Base-by-base conservation (phyloP, 1,140 invertebrate genomes). In the Drosophila rhopaloa region DNA sequence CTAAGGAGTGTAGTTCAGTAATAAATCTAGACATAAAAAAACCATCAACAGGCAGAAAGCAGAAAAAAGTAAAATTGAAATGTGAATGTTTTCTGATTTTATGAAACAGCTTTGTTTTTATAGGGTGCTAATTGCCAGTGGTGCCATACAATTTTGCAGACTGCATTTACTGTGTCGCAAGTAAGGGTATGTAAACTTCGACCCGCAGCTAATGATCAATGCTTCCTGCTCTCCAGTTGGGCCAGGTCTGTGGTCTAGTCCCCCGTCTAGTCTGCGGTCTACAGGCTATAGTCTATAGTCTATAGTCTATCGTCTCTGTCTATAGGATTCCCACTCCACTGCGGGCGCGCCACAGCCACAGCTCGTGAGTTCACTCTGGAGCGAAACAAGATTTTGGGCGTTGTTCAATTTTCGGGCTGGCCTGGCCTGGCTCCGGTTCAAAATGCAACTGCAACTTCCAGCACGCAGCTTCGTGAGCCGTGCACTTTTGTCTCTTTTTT, bases 301-400 rank as follows among this genome's bases (percentile, higher is more conserved):
- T n/a, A 38, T 19, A 13, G 27, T 27, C 51, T 38, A 13, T 27
- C 27, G 14, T 14, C 59, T 32, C 35, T 16, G 47, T 10, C 57
- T 13, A 35, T 41, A 13, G 40, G 11, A 53, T 44, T 43, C 65
- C 60, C 65, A 68, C 61, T 71, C 68, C 61, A 53, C 50, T 38
- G 56, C 65, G 57, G 62, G 59, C 78, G 79, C 71, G 55, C 62
- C 72, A 40, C 35, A 71, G 81, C 65, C 62, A 47, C 37, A 78
- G 86, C 70, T 86, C 83, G 83, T 88, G 83, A 88, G 83, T 80
- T 89, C 80, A 83, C 67, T 89, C 65, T 77, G 50, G 51, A 74
- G 76, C 65, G 70, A 89, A 88, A 88, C 83, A 89, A 88, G 83
- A 88, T 88, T 88, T 88, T 88, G 83, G 83, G 83, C 83, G 83